phyloP scores from a whole-genome alignment of 2,888 invertebrate genomes.

The Quadroppia sp. region DNA sequence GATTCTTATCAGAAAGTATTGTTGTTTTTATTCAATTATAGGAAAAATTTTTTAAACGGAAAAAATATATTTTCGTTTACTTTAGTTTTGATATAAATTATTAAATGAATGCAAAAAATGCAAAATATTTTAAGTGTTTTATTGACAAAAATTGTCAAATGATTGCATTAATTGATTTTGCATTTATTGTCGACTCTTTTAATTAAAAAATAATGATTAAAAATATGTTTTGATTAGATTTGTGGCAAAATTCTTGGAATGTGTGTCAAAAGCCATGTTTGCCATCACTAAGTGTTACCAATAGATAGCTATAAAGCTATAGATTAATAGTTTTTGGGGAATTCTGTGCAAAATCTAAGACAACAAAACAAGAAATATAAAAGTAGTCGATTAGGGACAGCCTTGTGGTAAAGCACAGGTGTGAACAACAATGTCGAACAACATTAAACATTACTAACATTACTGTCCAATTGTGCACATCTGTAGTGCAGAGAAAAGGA shows the following conservation, averaged over 20 bases:
- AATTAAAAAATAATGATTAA: background rate
- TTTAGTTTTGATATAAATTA: too few relatives aligned
- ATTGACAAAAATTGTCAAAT: background rate
- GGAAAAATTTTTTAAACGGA: too few relatives aligned
- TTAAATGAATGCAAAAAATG: too few relatives aligned
- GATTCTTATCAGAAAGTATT: too few relatives aligned
- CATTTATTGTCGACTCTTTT: background rate
- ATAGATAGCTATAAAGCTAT: slow-evolving; percentile 21
- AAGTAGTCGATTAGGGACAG: slow-evolving; percentile 35
- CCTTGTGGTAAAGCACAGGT: slow-evolving; percentile 35
- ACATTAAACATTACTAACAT: slow-evolving; percentile 34
- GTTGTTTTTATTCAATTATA: too few relatives aligned
- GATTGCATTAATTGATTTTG: background rate
- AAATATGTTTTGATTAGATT: background rate
- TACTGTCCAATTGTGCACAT: slow-evolving; percentile 21
- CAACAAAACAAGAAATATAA: slow-evolving; percentile 34
- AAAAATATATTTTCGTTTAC: too few relatives aligned
- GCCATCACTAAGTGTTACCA: slow-evolving; percentile 18
- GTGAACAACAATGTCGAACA: slow-evolving; percentile 26
- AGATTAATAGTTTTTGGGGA: slow-evolving; percentile 37
- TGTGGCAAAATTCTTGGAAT: slow-evolving; percentile 10
- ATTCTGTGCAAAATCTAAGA: slow-evolving; percentile 17
- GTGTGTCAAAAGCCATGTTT: slow-evolving; percentile 24
- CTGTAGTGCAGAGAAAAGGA: slow-evolving; percentile 27
- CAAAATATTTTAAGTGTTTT: too few relatives aligned